Base-by-base conservation (phyloP, 2,888 invertebrate genomes). In the Serrognathus titanus region DNA sequence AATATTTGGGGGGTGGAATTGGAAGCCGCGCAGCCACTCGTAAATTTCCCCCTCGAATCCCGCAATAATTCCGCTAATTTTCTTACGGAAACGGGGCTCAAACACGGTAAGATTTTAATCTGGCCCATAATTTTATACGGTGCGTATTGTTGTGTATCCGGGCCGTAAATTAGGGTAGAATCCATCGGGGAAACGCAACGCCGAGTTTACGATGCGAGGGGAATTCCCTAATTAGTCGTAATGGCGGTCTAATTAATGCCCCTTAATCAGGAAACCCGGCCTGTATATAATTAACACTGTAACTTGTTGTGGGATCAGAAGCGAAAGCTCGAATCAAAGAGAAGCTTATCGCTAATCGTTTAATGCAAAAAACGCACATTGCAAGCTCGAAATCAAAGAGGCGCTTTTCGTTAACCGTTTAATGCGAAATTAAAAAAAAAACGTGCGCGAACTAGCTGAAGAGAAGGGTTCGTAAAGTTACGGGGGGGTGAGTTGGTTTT, bases 161-260 rank as follows among this genome's bases (percentile, higher is more conserved):
- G 9, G 45, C 24, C 24, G 45, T 48, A 48, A 48, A 24, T 48
- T 48, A n/a, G 45, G 39, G 35, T 10, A n/a, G 48, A 36, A 47
- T 48, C 47, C 47, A 46, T 35, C 47, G 53, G 36, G 48, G 38
- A 45, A 38, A 31, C 11, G 38, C 11, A 31, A 31, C 24, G 24
- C 24, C 24, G 24, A 31, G 24, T 31, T 16, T 31, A 31, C 24
- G 24, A 31, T 31, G 7, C 24, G 39, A 38, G 45, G 20, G 49
- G 24, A 46, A 39, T 40, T 16, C 53, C 40, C 53, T 56, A 59
- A 59, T 59, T 59, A 59, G 49, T 43, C 52, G 51, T 57, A 60
- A 54, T 57, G 57, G 57, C 37, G 49, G 45, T 40, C 53, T 57
- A 60, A 60, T 57, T 60, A 60, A 54, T 55, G 51, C 49, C 47